Conservation (phyloP, 1,140 invertebrate species). For the Drosophila navojoa region DNA sequence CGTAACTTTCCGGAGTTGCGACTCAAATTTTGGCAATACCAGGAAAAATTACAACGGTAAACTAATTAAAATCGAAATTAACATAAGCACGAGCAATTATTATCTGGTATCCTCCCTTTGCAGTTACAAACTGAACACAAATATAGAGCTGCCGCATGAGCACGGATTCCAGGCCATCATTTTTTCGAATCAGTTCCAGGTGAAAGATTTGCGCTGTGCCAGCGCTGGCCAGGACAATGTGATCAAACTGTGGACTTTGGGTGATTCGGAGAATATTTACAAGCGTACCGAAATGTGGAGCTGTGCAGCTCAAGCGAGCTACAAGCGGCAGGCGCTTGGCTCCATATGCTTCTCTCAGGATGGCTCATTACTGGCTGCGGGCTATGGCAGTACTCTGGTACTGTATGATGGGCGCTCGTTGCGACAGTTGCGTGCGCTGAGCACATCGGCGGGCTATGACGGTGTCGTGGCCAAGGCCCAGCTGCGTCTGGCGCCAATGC, state of each 20-base stretch:
- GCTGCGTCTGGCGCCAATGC: conserved; percentile 51
- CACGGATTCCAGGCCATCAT: conserved; percentile 86
- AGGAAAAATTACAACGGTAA: conserved; percentile 87
- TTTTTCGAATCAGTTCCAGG: conserved; percentile 86
- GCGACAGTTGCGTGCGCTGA: conserved; percentile 85
- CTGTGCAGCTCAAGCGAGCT: conserved; percentile 88
- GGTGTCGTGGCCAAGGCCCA: conserved; percentile 70
- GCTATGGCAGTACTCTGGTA: conserved; percentile 89
- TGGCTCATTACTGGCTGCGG: conserved; percentile 90
- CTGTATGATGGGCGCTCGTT: conserved; percentile 87
- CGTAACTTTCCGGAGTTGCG: conserved; percentile 87
- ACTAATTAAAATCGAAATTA: background rate
- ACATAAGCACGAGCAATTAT: too few relatives aligned
- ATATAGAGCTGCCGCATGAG: conserved; percentile 89
- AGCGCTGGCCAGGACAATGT: conserved; percentile 88
- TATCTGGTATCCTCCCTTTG: conserved; percentile 33
- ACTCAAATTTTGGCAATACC: conserved; percentile 92
- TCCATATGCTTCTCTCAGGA: conserved; percentile 89
- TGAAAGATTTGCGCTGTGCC: conserved; percentile 85
- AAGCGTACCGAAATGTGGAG: conserved; percentile 87
- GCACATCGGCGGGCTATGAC: conserved; percentile 61
- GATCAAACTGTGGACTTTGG: conserved; percentile 90
- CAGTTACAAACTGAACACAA: conserved; percentile 90
- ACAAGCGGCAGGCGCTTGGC: conserved; percentile 86
- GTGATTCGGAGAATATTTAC: conserved; percentile 85